phyloP scores from a whole-genome alignment of 2,113 vertebrate genomes.

The Verasper variegatus region DNA sequence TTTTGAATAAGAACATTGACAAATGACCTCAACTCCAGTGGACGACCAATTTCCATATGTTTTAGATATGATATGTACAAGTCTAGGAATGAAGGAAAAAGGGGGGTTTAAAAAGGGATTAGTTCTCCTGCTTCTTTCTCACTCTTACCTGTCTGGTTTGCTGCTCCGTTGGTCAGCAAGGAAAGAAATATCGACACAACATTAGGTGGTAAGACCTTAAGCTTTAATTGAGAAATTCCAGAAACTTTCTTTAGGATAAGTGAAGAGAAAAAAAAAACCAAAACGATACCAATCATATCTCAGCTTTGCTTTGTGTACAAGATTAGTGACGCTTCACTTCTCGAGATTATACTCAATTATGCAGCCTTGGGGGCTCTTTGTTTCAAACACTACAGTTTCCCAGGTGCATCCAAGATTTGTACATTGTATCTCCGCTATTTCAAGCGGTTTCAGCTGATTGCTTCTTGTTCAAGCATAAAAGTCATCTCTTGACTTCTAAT shows the following conservation, averaged over 20 bases:
- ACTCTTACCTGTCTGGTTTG: slow-evolving; percentile 99
- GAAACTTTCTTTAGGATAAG: slow-evolving; percentile 31
- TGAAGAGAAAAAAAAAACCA: slow-evolving; percentile 27
- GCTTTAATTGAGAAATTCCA: slow-evolving; percentile 48
- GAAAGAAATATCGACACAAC: slow-evolving; percentile 82
- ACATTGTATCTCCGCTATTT: slow-evolving; percentile 65
- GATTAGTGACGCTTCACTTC: slow-evolving; percentile 66
- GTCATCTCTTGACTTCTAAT: slow-evolving; percentile 66
- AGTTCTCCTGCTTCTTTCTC: slow-evolving; percentile 27
- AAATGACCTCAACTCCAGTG: not conserved
- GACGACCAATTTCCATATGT: slow-evolving; percentile 8
- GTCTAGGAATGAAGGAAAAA: not conserved
- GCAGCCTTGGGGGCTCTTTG: slow-evolving; percentile 57
- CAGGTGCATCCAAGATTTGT: slow-evolving; percentile 71
- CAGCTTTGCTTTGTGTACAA: slow-evolving; percentile 44
- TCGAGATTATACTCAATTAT: slow-evolving; percentile 71
- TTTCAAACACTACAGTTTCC: slow-evolving; percentile 65
- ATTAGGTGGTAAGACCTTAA: slow-evolving; percentile 79
- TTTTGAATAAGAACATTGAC: not conserved
- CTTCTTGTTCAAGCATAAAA: slow-evolving; percentile 74
- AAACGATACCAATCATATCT: slow-evolving; percentile 56
- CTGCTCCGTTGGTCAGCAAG: slow-evolving; percentile 95
- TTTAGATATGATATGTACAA: slow-evolving; percentile 3
- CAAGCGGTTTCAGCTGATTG: slow-evolving; percentile 69
- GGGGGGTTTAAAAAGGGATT: slow-evolving; percentile 13